Conservation (phyloP, 2,888 invertebrate species). For the Drosophila limbata region DNA sequence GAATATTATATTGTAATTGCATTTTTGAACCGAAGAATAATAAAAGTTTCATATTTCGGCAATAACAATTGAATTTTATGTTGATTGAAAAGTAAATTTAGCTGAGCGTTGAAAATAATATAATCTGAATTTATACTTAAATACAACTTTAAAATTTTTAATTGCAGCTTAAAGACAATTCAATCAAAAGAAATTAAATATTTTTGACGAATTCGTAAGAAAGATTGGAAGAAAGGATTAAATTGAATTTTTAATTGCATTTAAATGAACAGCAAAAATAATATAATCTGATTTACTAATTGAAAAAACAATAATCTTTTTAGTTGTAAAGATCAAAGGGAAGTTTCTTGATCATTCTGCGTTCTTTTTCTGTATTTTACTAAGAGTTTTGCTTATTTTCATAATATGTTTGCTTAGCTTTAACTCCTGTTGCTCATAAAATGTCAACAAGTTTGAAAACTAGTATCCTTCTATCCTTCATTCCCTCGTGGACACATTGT, state of each 20-base stretch:
- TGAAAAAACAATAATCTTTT: no score
- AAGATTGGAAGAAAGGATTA: no score
- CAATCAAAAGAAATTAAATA: no score
- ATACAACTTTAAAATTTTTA: not conserved
- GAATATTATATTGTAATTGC: not conserved
- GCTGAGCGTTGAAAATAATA: not conserved
- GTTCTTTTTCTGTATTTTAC: not conserved
- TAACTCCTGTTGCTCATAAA: constrained; percentile 16
- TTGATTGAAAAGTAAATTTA: not conserved
- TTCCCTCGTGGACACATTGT: constrained; percentile 19
- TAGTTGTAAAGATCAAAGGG: no score
- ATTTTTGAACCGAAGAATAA: not conserved
- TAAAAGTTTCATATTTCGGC: not conserved
- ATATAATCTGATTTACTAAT: no score
- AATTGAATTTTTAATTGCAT: no score
- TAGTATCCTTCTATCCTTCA: constrained; percentile 9
- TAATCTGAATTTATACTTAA: not conserved
- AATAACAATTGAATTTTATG: not conserved
- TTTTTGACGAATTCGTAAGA: no score
- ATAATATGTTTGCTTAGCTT: not conserved
- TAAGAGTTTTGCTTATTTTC: not conserved
- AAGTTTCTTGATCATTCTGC: no score
- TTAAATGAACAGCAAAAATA: no score
- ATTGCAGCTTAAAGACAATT: no score
- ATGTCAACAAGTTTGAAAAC: constrained; percentile 23